A percentile compares a stretch with the other conserved stretches of the same genome.
Conservation (phyloP, 2,113 vertebrate species). For the Spea multiplicata region DNA sequence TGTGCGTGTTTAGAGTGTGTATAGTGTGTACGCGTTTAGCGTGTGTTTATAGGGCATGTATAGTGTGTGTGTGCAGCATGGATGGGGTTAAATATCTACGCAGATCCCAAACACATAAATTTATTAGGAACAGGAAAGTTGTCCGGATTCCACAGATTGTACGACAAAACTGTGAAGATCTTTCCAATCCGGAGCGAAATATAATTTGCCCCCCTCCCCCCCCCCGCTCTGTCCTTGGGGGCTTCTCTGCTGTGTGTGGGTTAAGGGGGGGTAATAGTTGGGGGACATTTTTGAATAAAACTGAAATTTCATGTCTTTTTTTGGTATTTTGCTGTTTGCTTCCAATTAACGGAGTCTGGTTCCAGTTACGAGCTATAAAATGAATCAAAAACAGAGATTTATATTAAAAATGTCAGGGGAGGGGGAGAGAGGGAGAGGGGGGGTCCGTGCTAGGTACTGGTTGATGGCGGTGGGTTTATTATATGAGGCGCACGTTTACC, state of each 20-base stretch:
- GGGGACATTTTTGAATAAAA: constrained; percentile 16
- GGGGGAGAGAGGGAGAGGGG: neutral
- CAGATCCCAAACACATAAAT: neutral
- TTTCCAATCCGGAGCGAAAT: constrained; percentile 29
- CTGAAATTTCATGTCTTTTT: constrained; percentile 39
- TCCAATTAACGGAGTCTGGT: constrained; percentile 37
- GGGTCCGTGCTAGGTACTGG: neutral
- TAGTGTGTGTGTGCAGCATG: no score
- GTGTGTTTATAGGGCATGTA: no score
- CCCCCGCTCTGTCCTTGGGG: constrained; percentile 13
- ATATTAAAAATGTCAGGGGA: neutral
- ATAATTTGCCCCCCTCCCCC: constrained; percentile 19
- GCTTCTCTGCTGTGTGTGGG: constrained; percentile 19
- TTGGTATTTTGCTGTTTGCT: constrained; percentile 46
- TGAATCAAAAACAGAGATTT: constrained; percentile 38
- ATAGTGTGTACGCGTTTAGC: no score
- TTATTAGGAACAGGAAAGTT: constrained; percentile 36
- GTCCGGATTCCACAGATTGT: constrained; percentile 30
- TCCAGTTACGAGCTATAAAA: constrained; percentile 34
- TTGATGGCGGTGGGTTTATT: neutral
- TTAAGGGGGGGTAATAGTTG: neutral
- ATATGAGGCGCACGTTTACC: no score
- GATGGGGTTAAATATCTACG: no score
- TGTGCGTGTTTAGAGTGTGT: no score
- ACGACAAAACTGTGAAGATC: constrained; percentile 30